phyloP scores from a whole-genome alignment of 2,888 invertebrate species.

The Latrodectus hesperus region DNA sequence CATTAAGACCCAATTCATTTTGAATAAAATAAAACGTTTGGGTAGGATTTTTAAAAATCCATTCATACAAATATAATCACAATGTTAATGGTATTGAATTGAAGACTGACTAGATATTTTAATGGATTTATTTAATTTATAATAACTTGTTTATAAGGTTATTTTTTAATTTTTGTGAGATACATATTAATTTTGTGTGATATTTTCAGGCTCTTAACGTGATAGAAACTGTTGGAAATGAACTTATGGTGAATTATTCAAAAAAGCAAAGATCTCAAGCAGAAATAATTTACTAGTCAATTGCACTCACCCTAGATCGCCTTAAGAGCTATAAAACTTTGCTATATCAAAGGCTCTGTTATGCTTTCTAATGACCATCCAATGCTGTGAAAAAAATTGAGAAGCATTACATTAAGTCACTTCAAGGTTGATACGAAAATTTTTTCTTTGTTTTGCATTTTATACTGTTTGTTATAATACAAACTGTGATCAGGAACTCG shows the following conservation, averaged over 20 bases:
- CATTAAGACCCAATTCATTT: no score
- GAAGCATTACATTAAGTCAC: background rate
- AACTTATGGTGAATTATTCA: conserved; percentile 60
- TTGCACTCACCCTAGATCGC: conserved; percentile 26
- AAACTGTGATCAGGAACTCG: background rate
- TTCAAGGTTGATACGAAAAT: background rate
- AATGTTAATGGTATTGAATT: no score
- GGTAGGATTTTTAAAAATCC: no score
- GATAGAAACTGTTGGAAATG: conserved; percentile 43
- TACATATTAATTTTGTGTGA: no score
- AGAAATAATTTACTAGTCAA: conserved; percentile 65
- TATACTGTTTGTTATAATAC: conserved; percentile 44
- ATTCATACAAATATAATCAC: no score
- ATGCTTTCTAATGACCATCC: conserved; percentile 12
- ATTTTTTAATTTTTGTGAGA: no score
- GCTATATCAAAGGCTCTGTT: conserved; percentile 20
- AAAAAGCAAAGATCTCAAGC: conserved; percentile 61
- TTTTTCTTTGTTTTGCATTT: conserved; percentile 46
- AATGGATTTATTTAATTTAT: no score
- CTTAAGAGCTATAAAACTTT: conserved; percentile 40
- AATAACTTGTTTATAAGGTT: no score
- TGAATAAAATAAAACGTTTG: no score
- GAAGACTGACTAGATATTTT: no score
- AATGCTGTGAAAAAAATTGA: background rate
- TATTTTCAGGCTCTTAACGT: conserved; percentile 54